Percentiles rank a stretch among this genome's conserved stretches.
Evolutionary conservation across 2,888 invertebrate species (phyloP).

Genomic region (Eristalis pertinax): DNA sequence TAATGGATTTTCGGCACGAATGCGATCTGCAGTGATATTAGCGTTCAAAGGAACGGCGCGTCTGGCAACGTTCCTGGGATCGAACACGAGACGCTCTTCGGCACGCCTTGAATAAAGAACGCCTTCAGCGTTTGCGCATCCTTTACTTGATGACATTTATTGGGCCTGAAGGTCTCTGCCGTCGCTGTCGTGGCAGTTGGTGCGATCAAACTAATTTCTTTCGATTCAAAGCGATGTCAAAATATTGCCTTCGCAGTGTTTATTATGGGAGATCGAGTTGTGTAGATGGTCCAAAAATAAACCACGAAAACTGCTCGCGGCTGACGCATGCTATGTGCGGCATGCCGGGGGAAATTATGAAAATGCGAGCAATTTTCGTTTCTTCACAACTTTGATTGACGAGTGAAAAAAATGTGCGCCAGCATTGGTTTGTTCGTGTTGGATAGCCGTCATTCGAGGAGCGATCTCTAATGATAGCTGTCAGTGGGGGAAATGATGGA

Average conservation of each 20-base stretch:
- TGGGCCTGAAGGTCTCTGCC: constrained; percentile 44
- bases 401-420: constrained; percentile 11
- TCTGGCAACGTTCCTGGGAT: constrained; percentile 22
- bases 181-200: constrained; percentile 13
- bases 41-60: constrained; percentile 9
- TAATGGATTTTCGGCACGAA: constrained; percentile 23
- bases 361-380: not conserved
- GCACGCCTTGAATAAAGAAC: constrained; percentile 23
- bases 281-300: constrained; percentile 40
- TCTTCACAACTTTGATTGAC: constrained; percentile 14
- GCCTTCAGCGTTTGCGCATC: not conserved
- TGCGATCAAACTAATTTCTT: constrained; percentile 29
- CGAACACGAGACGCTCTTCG: constrained; percentile 6
- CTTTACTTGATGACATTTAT: constrained; percentile 8
- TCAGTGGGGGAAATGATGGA: constrained; percentile 37
- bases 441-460: not conserved
- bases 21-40: not conserved
- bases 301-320: constrained; percentile 3
- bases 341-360: not conserved
- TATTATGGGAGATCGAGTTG: constrained; percentile 49
- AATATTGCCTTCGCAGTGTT: constrained; percentile 59
- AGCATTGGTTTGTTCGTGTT: not conserved
- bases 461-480: constrained; percentile 13
- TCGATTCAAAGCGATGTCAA: constrained; percentile 55
- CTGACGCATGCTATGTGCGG: constrained; percentile 1